A percentile compares a stretch with the other conserved stretches of the same genome.
Conservation (phyloP, 2,113 vertebrate genomes). For the Terrapene triunguis region DNA sequence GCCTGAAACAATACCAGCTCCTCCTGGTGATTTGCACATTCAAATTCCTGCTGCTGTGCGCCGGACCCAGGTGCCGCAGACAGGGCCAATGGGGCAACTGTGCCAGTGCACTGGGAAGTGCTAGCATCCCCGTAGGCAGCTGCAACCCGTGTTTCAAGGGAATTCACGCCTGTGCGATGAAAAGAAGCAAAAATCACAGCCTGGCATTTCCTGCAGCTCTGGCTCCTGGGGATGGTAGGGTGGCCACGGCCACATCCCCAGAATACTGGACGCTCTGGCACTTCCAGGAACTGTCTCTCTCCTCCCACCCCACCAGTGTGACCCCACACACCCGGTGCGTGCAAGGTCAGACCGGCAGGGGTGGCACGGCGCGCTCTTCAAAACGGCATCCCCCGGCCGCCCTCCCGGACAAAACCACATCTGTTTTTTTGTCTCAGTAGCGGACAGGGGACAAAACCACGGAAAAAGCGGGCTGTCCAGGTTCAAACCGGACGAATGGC, state of each 20-base stretch:
- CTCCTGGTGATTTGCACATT: constrained; percentile 75
- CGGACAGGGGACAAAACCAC: background rate
- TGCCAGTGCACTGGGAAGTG: rapidly evolving
- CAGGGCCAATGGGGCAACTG: background rate
- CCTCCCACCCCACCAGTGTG: background rate
- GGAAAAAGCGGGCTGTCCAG: background rate
- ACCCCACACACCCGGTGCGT: background rate
- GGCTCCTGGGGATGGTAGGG: background rate
- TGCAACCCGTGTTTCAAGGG: background rate
- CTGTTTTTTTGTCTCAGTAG: background rate
- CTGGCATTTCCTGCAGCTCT: background rate
- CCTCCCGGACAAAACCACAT: background rate
- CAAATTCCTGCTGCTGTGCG: constrained; percentile 52
- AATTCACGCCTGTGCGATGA: background rate
- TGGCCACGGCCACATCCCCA: background rate
- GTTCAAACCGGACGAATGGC: background rate
- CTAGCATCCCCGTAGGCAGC: background rate
- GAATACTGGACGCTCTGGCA: background rate
- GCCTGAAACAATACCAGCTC: background rate
- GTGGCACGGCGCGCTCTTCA: background rate
- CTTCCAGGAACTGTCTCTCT: background rate
- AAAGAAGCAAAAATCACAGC: background rate
- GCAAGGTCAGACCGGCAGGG: background rate
- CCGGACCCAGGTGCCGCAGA: background rate
- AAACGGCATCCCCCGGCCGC: background rate